phyloP scores from a whole-genome alignment of 2,888 invertebrate species.

The Leptarthrus brevirostris region DNA sequence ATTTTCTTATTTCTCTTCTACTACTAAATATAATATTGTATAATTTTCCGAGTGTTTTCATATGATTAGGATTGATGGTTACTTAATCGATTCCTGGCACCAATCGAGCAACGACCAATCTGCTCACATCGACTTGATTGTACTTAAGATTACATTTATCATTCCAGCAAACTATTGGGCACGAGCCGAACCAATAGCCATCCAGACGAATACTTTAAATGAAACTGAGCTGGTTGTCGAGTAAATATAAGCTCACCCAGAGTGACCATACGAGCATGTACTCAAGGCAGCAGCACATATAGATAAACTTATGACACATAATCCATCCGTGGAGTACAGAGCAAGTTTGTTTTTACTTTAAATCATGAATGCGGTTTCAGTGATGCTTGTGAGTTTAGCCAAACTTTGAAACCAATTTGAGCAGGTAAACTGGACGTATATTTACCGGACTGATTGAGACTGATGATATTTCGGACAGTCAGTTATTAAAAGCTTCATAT shows the following conservation, averaged over 20 bases:
- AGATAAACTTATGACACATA: constrained; percentile 5
- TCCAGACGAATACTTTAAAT: constrained; percentile 27
- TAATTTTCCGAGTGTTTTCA: no score
- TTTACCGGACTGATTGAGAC: not conserved
- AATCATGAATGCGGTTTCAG: not conserved
- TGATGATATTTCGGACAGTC: not conserved
- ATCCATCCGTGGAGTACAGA: not conserved
- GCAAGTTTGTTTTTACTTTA: constrained; percentile 23
- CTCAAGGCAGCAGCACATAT: not conserved
- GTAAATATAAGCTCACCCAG: not conserved
- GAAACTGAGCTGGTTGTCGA: not conserved
- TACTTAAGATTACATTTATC: constrained; percentile 9
- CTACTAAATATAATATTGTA: no score
- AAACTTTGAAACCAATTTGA: not conserved
- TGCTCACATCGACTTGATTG: not conserved
- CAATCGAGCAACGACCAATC: constrained; percentile 22
- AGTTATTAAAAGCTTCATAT: constrained; percentile 5
- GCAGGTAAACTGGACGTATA: not conserved
- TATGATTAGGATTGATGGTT: no score
- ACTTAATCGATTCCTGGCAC: constrained; percentile 19
- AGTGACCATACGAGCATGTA: not conserved
- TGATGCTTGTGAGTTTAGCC: not conserved
- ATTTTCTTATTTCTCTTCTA: no score
- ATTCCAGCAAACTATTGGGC: constrained; percentile 1
- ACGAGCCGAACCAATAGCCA: constrained; percentile 3